These are phyloP conservation scores for Caerostris darwini DNA, from an alignment of 1,140 invertebrate genomes.

Conservation along the genomic window DNA sequence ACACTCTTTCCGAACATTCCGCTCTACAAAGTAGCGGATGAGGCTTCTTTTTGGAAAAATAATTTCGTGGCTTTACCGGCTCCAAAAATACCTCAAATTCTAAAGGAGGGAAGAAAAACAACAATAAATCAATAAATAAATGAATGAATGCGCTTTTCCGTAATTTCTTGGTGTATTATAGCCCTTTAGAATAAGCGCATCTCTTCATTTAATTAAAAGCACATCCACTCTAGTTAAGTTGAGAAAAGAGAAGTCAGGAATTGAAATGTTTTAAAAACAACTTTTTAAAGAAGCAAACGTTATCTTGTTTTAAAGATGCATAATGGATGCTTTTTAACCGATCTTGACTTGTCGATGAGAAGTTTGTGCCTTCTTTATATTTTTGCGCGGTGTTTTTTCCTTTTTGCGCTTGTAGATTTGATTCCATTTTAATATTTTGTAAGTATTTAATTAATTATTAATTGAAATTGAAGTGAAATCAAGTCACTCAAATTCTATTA, in stretches of 20 bases:
- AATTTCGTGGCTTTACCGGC: neutral
- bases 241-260: neutral
- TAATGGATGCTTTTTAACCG: neutral
- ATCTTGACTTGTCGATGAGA: too few relatives aligned
- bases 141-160: neutral
- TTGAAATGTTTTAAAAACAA: neutral
- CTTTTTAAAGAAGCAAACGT: neutral
- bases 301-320: neutral
- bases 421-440: too few relatives aligned
- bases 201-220: neutral
- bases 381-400: neutral
- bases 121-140: too few relatives aligned
- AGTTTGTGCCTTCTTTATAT: neutral
- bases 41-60: neutral
- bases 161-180: neutral
- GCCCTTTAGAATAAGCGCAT: neutral
- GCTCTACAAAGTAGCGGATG: neutral
- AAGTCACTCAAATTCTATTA: too few relatives aligned
- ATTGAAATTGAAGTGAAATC: too few relatives aligned
- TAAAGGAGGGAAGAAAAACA: neutral
- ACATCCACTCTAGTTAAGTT: neutral
- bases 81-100: neutral
- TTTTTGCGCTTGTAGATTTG: neutral
- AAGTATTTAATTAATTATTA: too few relatives aligned
- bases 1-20: neutral